Evolutionary conservation across 2,888 invertebrate species (phyloP), one percentile per base, ranked within the genome.

Genomic region (Escarpia spicata): DNA sequence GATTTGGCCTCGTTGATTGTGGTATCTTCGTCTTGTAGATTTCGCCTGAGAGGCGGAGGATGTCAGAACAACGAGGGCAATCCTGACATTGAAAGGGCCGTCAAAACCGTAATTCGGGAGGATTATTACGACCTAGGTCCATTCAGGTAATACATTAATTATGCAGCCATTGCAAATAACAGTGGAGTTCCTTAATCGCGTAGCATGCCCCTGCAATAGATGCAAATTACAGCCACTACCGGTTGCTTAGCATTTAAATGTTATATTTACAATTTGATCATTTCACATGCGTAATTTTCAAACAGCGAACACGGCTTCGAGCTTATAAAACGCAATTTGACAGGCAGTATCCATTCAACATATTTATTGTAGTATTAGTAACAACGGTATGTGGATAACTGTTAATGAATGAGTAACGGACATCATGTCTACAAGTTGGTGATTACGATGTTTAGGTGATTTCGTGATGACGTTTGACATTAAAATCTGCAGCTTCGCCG

Each of bases 401-500:
- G 12, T 52, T 4, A 52, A 52, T 52, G 15, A 52, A 52, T 52
- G 52, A 52, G 52, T 2, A 52, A 52, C 15, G 9, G 52, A 52
- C 52, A 12, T 2, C 52, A 15, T 75, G 19, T 6, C 19, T 1
- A 26, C 6, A 75, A 75, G 75, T n/a, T 75, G 19, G 26, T 26
- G 52, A 52, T 52, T 2, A 52, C 12, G 52, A 26, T 75, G 2
- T 4, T 75, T 52, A n/a, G 3, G 15, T 75, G 26, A 75, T n/a
- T 19, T 15, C 75, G 19, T 26, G 75, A 75, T 75, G 19, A 75
- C 75, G 3, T 26, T 75, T 75, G 75, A n/a, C 75, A 26, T 26
- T 75, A 19, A 15, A 75, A 75, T 44, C 6, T 45, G 52, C 90
- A 93, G 92, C 15, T 93, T 93, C 12, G 93, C 75, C 43, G 93